phyloP scores from a whole-genome alignment of 1,140 invertebrate genomes.

The Phenacoccus solenopsis region DNA sequence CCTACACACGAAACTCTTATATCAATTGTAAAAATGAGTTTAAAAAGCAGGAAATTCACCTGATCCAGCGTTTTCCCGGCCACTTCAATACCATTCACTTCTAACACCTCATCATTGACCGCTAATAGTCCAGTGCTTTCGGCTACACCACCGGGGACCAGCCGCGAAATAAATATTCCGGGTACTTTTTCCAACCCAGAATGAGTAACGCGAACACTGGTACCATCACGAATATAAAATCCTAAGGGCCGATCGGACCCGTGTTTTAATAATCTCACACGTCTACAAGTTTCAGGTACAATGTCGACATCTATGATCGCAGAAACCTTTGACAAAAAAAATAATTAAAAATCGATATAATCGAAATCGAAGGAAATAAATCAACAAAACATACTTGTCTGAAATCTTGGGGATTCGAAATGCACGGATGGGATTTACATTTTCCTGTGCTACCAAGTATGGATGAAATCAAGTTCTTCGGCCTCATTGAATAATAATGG shows the following conservation, averaged over 20 bases:
- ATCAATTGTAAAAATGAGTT: too few relatives aligned
- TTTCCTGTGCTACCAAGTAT: conserved; percentile 69
- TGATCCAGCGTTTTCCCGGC: conserved; percentile 95
- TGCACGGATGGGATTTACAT: conserved; percentile 63
- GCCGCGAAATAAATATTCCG: conserved; percentile 91
- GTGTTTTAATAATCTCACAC: conserved; percentile 92
- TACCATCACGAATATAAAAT: conserved; percentile 90
- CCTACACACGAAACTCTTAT: too few relatives aligned
- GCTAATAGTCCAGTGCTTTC: conserved; percentile 94
- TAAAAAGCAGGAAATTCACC: conserved; percentile 25
- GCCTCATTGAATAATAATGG: conserved; percentile 66
- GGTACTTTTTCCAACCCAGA: conserved; percentile 76
- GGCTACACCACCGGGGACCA: conserved; percentile 70
- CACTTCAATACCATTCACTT: conserved; percentile 99
- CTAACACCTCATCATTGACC: conserved; percentile 97
- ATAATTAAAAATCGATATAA: too few relatives aligned
- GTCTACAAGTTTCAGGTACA: conserved; percentile 90
- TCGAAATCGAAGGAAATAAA: conserved; percentile 7
- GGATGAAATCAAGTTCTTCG: conserved; percentile 67
- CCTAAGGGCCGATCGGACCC: conserved; percentile 95
- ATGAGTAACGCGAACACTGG: conserved; percentile 73
- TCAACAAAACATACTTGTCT: conserved; percentile 54
- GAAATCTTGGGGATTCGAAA: conserved; percentile 95
- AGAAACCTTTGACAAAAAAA: too few relatives aligned
- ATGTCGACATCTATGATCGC: conserved; percentile 99